phyloP scores from a whole-genome alignment of 2,888 invertebrate species.

The Nezara viridula region DNA sequence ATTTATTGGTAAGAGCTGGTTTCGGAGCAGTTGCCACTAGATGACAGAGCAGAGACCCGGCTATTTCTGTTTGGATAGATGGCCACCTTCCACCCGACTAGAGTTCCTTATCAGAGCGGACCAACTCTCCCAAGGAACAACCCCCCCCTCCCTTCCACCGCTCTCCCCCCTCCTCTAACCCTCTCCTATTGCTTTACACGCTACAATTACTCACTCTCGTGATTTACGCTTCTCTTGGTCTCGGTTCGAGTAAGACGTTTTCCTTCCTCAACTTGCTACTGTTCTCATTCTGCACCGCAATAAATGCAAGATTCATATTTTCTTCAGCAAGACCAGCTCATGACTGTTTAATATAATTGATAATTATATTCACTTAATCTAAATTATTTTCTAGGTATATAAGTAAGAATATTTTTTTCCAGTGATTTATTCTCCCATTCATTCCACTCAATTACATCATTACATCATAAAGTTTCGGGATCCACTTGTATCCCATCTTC shows the following conservation, averaged over 20 bases:
- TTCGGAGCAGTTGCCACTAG: too few species aligned
- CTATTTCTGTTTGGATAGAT: constrained; percentile 37
- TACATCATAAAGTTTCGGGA: too few species aligned
- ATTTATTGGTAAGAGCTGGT: too few species aligned
- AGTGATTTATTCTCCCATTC: too few species aligned
- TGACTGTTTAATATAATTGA: too few species aligned
- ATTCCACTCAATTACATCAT: too few species aligned
- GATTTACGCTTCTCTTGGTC: constrained; percentile 45
- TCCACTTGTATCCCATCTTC: too few species aligned
- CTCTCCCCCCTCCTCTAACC: neutral
- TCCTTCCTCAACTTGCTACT: constrained; percentile 18
- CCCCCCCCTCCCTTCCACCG: neutral
- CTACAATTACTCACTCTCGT: constrained; percentile 42
- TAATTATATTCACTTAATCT: too few species aligned
- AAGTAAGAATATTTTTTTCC: too few species aligned
- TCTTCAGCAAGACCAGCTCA: too few species aligned
- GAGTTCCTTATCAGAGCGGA: neutral
- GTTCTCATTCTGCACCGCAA: neutral
- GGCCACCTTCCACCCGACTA: neutral
- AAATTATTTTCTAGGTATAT: too few species aligned
- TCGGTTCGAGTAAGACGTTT: neutral
- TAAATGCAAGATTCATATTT: too few species aligned
- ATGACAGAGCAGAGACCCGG: neutral
- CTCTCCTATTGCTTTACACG: constrained; percentile 41
- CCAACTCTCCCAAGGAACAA: neutral